Percentiles rank a stretch among this genome's conserved stretches.
Evolutionary conservation across 37 sponge, comb jelly and placozoan species (phyloP).

Genomic region (Trichoplax adhaerens): DNA sequence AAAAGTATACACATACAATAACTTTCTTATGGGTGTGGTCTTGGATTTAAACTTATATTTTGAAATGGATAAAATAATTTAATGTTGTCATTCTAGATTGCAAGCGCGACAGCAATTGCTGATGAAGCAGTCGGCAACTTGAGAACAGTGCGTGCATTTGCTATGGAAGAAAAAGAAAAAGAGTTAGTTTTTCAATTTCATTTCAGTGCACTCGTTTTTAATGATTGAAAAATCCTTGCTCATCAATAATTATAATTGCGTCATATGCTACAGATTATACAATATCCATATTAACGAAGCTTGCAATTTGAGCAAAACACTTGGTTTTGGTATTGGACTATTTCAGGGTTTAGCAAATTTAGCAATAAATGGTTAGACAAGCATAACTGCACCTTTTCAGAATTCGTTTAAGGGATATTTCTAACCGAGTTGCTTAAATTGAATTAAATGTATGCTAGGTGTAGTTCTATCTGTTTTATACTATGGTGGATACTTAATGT

Average conservation of each 20-base stretch:
- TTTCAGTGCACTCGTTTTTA: too few relatives aligned
- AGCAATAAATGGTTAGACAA: constrained; percentile 58
- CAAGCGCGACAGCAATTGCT: constrained; percentile 62
- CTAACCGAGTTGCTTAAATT: too few relatives aligned
- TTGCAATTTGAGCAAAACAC: constrained; percentile 16
- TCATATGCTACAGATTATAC: constrained; percentile 29
- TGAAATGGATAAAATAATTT: not conserved
- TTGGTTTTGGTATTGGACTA: constrained; percentile 69
- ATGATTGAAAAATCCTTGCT: too few relatives aligned
- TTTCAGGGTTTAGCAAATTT: constrained; percentile 73
- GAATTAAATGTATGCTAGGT: constrained; percentile 11
- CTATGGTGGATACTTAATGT: constrained; percentile 68
- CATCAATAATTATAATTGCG: too few relatives aligned
- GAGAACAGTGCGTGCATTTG: constrained; percentile 77
- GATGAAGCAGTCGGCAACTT: constrained; percentile 83
- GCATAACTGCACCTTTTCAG: too few relatives aligned
- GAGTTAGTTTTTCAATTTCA: not conserved
- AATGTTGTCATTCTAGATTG: constrained; percentile 25
- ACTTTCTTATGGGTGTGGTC: not conserved
- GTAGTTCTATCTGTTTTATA: constrained; percentile 53
- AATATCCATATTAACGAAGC: constrained; percentile 34
- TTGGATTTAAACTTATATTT: not conserved
- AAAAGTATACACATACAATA: constrained; percentile 20
- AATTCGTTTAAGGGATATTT: too few relatives aligned
- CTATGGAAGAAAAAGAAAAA: constrained; percentile 63